Evolutionary conservation across 2,797 vertebrate genomes (phyloP).

Genomic region (Eleutherodactylus coqui): DNA sequence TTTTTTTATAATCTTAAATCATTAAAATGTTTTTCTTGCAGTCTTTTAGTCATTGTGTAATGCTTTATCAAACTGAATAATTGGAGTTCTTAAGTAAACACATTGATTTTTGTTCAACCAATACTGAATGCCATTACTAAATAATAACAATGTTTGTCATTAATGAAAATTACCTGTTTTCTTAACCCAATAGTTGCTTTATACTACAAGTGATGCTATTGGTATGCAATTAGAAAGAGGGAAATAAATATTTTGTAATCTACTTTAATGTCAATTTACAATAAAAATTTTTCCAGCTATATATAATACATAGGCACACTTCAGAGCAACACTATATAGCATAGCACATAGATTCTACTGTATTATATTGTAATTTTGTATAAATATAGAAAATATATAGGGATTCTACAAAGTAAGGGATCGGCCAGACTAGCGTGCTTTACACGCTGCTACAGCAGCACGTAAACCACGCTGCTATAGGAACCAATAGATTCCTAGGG

Average conservation of each 20-base stretch:
- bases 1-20: slow-evolving; percentile 6
- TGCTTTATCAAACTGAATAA: background rate
- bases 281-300: background rate
- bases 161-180: background rate
- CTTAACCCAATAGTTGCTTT: background rate
- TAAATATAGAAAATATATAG: background rate
- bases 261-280: background rate
- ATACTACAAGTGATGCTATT: background rate
- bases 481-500: too few species aligned
- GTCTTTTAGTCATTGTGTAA: background rate
- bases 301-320: background rate
- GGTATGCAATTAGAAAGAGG: background rate
- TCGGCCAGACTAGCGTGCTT: too few species aligned
- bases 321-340: background rate
- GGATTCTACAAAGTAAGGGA: background rate
- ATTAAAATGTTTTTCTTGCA: background rate
- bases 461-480: too few species aligned
- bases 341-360: background rate
- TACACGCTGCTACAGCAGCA: too few species aligned
- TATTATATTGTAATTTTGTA: background rate
- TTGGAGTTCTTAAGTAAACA: background rate
- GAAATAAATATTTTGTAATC: background rate
- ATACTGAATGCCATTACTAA: background rate
- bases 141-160: background rate
- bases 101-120: background rate